phyloP scores from a whole-genome alignment of 2,797 vertebrate species.

The Megalops cyprinoides region DNA sequence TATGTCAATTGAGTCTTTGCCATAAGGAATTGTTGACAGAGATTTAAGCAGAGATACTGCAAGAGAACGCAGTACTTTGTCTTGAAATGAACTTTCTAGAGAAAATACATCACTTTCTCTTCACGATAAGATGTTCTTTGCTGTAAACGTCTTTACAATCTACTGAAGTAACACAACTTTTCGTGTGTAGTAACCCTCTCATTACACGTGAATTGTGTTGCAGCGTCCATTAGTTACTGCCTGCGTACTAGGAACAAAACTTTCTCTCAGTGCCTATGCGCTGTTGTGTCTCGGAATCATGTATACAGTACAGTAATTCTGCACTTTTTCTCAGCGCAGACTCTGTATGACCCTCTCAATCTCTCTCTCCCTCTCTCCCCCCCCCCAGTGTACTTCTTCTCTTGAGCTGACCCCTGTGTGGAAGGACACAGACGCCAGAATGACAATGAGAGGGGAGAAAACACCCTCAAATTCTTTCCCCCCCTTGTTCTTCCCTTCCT shows the following conservation, averaged over 20 bases:
- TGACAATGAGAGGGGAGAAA: conserved; percentile 33
- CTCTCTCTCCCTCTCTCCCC: not conserved
- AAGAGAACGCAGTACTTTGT: not conserved
- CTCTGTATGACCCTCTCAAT: not conserved
- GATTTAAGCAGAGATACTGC: not conserved
- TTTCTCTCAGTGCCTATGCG: conserved; percentile 27
- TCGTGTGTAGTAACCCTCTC: not conserved
- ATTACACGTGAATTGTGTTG: not conserved
- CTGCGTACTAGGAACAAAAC: not conserved
- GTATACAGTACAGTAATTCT: not conserved
- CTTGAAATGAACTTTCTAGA: not conserved
- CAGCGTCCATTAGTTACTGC: not conserved
- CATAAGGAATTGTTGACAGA: too few relatives aligned
- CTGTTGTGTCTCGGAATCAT: not conserved
- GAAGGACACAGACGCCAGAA: conserved; percentile 64
- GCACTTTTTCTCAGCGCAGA: not conserved
- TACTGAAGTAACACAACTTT: conserved; percentile 23
- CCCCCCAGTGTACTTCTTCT: conserved; percentile 78
- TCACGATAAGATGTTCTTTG: not conserved
- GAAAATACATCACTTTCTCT: not conserved
- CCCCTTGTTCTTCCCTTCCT: conserved; percentile 49
- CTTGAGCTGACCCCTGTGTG: conserved; percentile 63
- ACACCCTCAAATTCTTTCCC: conserved; percentile 52
- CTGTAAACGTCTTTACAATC: not conserved
- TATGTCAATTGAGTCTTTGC: too few relatives aligned